phyloP scores from a whole-genome alignment of 2,888 invertebrate genomes.

The Drosophila melanocephala region DNA sequence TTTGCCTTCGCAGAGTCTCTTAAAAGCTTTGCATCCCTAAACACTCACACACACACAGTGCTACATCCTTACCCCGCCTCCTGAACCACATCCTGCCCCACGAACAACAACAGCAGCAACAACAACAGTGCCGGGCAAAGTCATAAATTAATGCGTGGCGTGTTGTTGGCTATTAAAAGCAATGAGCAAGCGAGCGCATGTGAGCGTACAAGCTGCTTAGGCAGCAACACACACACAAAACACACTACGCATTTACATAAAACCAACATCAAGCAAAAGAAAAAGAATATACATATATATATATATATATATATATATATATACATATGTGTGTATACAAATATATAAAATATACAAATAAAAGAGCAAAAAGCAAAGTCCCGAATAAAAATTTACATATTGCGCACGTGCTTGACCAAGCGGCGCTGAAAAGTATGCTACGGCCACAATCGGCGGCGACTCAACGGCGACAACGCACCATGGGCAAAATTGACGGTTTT shows the following conservation, averaged over 20 bases:
- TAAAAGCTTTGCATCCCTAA: conserved; percentile 51
- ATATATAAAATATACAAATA: conserved; percentile 27
- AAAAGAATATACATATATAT: conserved; percentile 34
- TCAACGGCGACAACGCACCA: conserved; percentile 47
- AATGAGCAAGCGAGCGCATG: conserved; percentile 78
- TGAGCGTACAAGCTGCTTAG: conserved; percentile 72
- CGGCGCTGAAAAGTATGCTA: conserved; percentile 53
- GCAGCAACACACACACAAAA: conserved; percentile 40
- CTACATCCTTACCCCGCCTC: neutral
- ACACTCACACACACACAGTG: neutral
- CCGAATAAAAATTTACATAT: conserved; percentile 72
- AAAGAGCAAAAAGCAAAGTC: conserved; percentile 32
- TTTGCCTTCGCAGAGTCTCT: conserved; percentile 33
- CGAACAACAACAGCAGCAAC: conserved; percentile 1
- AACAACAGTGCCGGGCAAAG: conserved; percentile 45
- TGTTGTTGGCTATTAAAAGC: conserved; percentile 81
- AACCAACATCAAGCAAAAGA: conserved; percentile 70
- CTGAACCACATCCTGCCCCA: neutral
- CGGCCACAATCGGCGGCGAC: conserved; percentile 58
- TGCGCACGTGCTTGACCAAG: conserved; percentile 73
- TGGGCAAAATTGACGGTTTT: conserved; percentile 1
- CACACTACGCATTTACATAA: conserved; percentile 63
- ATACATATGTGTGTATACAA: neutral
- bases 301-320: conserved; percentile 23
- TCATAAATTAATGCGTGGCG: conserved; percentile 80